phyloP scores from a whole-genome alignment of 2,113 vertebrate species.

The Ochotona princeps region DNA sequence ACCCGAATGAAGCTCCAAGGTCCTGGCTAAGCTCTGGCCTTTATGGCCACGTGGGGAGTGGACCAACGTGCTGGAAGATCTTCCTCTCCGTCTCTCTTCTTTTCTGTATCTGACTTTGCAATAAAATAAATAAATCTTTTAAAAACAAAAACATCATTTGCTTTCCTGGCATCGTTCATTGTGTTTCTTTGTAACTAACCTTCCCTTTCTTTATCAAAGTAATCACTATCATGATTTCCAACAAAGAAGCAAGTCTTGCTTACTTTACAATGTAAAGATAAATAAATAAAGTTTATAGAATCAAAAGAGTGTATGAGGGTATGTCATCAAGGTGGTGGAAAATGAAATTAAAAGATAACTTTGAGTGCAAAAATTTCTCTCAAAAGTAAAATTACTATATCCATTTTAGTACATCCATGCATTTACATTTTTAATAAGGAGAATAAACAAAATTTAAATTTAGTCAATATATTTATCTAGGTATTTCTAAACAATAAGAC shows the following conservation, averaged over 20 bases:
- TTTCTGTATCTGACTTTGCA: no score
- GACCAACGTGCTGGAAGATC: no score
- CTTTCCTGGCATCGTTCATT: no score
- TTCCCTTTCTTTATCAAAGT: background rate
- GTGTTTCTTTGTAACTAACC: background rate
- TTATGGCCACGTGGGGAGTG: no score
- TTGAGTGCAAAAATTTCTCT: background rate
- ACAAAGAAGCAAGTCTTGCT: background rate
- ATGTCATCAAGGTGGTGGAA: no score
- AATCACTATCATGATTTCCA: background rate
- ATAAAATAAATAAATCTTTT: no score
- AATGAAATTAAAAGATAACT: no score
- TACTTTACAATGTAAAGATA: conserved; percentile 33
- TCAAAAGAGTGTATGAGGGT: background rate
- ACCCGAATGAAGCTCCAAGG: no score
- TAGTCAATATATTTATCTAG: background rate
- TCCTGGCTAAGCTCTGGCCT: no score
- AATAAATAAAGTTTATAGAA: no score
- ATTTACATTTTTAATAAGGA: background rate
- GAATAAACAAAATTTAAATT: conserved; percentile 6
- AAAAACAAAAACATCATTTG: no score
- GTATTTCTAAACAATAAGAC: conserved; percentile 10
- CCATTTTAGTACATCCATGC: background rate
- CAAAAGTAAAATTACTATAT: background rate
- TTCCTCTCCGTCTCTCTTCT: no score